Conservation (phyloP, 1,140 invertebrate species). For the Zaprionus africanus region DNA sequence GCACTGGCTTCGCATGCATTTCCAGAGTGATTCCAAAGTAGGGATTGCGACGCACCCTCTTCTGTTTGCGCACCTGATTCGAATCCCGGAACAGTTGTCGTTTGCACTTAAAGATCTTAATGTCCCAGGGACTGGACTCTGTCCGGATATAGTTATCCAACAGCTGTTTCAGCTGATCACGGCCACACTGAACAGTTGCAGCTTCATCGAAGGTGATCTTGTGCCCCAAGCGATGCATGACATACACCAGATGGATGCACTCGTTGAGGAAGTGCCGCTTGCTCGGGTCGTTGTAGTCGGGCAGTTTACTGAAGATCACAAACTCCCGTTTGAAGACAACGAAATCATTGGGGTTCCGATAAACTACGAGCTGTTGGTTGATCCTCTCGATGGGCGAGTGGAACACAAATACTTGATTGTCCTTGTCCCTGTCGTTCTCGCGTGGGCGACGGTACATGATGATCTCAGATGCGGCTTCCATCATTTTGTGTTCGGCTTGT, state of each 20-base stretch:
- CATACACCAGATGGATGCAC: conserved; percentile 68
- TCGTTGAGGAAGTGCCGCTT: conserved; percentile 68
- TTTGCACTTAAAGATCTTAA: conserved; percentile 56
- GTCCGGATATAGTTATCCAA: conserved; percentile 55
- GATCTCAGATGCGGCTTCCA: conserved; percentile 51
- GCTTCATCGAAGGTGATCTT: conserved; percentile 54
- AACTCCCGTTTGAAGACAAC: conserved; percentile 68
- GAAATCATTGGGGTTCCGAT: conserved; percentile 45
- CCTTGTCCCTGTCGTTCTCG: not conserved
- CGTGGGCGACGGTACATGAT: conserved; percentile 43
- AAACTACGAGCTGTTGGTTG: conserved; percentile 59
- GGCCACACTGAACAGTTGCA: conserved; percentile 9
- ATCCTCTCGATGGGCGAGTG: conserved; percentile 58
- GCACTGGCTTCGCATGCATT: conserved; percentile 47
- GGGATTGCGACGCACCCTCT: conserved; percentile 17
- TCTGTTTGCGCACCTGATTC: conserved; percentile 21
- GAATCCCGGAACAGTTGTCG: conserved; percentile 62
- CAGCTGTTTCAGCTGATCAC: conserved; percentile 54
- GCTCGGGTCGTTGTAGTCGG: conserved; percentile 57
- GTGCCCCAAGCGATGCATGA: conserved; percentile 49
- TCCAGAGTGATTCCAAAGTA: conserved; percentile 41
- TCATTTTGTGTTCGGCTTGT: no score
- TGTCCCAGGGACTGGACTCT: conserved; percentile 2
- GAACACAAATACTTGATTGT: conserved; percentile 55
- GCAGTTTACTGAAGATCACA: conserved; percentile 56